Evolutionary conservation across 2,888 invertebrate species (phyloP).

Genomic region (Hoplodrina ambigua): DNA sequence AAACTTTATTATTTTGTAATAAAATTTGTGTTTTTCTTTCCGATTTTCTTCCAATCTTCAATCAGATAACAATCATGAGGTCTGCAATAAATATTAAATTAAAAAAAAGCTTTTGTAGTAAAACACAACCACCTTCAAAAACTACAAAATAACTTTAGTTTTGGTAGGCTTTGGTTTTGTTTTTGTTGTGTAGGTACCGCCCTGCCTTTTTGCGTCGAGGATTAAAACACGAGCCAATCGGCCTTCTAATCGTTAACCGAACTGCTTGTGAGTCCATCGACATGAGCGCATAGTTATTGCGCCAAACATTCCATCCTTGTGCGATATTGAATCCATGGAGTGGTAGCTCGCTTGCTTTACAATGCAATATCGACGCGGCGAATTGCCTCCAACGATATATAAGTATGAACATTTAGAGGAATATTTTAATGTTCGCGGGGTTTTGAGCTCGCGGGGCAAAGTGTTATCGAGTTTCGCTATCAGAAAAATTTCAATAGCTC

Average conservation of each 20-base stretch:
- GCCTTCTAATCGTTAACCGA: background rate
- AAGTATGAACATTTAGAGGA: constrained; percentile 11
- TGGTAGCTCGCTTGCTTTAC: constrained; percentile 52
- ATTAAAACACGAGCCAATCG: background rate
- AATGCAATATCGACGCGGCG: constrained; percentile 60
- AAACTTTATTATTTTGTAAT: too few species aligned
- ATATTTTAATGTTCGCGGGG: constrained; percentile 29
- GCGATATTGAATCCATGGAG: constrained; percentile 65
- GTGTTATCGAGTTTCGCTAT: background rate
- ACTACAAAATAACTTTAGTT: too few species aligned
- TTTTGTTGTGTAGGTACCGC: too few species aligned
- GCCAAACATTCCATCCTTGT: constrained; percentile 12
- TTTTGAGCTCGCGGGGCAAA: background rate
- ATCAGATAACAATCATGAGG: background rate
- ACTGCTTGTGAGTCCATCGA: constrained; percentile 18
- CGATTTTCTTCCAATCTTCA: too few species aligned
- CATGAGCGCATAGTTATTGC: constrained; percentile 35
- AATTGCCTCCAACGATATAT: constrained; percentile 14
- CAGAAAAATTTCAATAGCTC: background rate
- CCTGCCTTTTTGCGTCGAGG: too few species aligned
- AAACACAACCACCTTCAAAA: too few species aligned
- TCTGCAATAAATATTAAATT: background rate
- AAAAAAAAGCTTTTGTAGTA: too few species aligned
- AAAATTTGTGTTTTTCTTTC: too few species aligned
- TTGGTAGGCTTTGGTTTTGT: too few species aligned